Evolutionary conservation across 1,140 invertebrate species (phyloP).

Genomic region (Microplitis mediator): DNA sequence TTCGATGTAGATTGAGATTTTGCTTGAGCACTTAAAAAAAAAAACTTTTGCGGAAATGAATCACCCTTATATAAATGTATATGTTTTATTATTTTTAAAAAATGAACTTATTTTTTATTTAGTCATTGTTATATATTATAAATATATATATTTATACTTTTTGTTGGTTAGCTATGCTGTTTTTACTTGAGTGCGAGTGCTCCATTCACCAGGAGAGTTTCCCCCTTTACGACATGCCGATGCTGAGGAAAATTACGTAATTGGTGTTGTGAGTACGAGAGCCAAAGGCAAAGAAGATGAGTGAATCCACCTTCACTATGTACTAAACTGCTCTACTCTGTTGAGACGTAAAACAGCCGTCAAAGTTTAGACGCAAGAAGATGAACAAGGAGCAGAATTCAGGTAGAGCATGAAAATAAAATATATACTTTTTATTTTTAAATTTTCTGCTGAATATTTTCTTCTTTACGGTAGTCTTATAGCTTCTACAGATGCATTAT

Average conservation of each 20-base stretch:
- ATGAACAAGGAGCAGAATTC: background rate
- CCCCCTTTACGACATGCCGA: constrained; percentile 2
- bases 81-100: no score
- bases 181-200: background rate
- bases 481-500: no score
- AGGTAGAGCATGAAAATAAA: no score
- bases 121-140: background rate
- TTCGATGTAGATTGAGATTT: no score
- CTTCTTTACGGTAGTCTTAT: no score
- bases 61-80: no score
- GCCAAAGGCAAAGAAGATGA: constrained; percentile 1
- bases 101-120: no score
- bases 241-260: constrained; percentile 8
- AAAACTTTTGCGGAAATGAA: no score
- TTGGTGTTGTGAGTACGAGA: background rate
- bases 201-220: background rate
- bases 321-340: background rate
- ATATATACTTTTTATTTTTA: no score
- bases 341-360: background rate
- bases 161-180: background rate
- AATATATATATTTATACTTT: background rate
- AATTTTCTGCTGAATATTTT: no score
- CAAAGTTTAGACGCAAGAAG: background rate
- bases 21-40: no score
- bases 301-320: background rate